Base-by-base conservation (phyloP, 2,797 vertebrate genomes). In the Lepilemur septentrionalis region DNA sequence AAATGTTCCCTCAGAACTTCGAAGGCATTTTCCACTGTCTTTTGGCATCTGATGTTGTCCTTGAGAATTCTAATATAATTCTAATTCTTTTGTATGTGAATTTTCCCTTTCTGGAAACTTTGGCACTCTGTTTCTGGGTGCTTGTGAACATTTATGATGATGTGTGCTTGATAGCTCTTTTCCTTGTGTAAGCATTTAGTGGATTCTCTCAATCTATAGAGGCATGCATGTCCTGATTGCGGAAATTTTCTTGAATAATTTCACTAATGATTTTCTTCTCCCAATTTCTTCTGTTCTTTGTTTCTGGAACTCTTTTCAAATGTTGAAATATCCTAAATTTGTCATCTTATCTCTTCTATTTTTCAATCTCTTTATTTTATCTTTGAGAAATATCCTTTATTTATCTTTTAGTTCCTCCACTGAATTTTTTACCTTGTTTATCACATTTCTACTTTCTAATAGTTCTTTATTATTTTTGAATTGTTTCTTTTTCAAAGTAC, bases 391-490 rank as follows among this genome's bases (percentile, higher is more conserved):
- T 48, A 17, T 11, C 61, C 38, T 90, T 52, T 6, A 59, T 79
- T 94, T 67, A 55, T 89, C 59, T 84, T 89, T 30, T 81, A 63
- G 46, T 55, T 32, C 15, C 48, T 70, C 32, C 32, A 86, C 1
- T 38, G 18, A 75, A 46, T 85, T 89, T 69, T n/a, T 43, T 43
- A 14, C 48, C 63, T 61, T 70, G 9, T 41, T 22, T 7, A 57
- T 75, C 7, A 82, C 30, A 48, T 86, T 75, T 94, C 18, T 93
- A 11, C 55, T 90, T 81, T 70, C 25, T 86, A 75, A 30, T 32
- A 52, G 15, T 89, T 59, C 82, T 92, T 94, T 89, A 59, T 81
- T 91, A 81, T 46, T 93, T 93, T 89, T 90, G 38, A 20, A 55
- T 81, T 81, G 18, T 8, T 55, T 76, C 41, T 65, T 59, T 81